A percentile compares a stretch with the other conserved stretches of the same genome.
These are phyloP conservation scores for Sphenopsis melanotis DNA, from an alignment of 2,797 vertebrate species.

Conservation along the genomic window DNA sequence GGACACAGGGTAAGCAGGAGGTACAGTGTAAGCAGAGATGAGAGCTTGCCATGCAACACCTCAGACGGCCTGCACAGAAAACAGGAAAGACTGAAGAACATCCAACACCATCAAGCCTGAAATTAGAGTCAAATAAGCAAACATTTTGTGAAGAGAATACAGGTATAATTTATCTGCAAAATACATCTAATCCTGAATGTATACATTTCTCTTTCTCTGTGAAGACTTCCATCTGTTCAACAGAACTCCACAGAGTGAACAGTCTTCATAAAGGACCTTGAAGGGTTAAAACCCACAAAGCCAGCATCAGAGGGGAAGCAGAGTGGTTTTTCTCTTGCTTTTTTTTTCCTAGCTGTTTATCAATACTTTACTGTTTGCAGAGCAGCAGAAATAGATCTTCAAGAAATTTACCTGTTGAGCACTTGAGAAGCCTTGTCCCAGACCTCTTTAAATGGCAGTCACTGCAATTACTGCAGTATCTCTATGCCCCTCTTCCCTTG, in stretches of 20 bases:
- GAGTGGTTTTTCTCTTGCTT: background rate
- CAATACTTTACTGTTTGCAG: background rate
- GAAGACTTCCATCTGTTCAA: background rate
- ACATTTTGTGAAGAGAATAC: background rate
- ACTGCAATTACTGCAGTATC: background rate
- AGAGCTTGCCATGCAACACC: background rate
- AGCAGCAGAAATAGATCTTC: background rate
- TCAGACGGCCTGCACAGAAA: background rate
- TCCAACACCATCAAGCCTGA: background rate
- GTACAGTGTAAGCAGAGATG: background rate
- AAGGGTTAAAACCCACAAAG: background rate
- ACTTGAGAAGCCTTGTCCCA: background rate
- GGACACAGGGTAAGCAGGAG: background rate
- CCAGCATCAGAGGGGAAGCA: background rate
- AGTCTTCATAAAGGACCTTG: background rate
- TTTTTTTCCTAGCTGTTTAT: background rate
- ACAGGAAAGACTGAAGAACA: background rate
- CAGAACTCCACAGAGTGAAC: background rate
- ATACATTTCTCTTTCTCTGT: background rate
- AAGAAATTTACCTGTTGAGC: background rate
- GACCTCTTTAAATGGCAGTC: background rate
- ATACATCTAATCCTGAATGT: background rate
- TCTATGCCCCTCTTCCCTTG: background rate
- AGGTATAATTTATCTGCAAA: background rate
- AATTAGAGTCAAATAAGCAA: background rate